Evolutionary conservation across 2,113 vertebrate genomes (phyloP).

Genomic region (Aptenodytes patagonicus): DNA sequence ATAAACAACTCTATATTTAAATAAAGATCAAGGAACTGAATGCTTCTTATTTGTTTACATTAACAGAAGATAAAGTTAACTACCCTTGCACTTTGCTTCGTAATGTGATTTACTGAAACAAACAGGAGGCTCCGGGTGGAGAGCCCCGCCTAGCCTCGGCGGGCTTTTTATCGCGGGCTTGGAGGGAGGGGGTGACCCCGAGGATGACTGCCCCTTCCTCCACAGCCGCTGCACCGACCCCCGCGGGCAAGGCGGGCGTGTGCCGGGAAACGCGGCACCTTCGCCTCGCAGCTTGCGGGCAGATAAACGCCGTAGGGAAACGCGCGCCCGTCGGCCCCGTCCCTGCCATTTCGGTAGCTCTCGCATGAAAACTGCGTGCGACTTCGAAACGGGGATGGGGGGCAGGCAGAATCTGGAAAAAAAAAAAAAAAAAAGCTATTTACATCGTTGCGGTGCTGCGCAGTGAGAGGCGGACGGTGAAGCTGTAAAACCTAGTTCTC

Average conservation of each 20-base stretch:
- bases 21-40: slow-evolving; percentile 73
- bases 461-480: not conserved
- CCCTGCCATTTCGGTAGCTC: not conserved
- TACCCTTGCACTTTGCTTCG: slow-evolving; percentile 11
- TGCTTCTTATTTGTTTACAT: slow-evolving; percentile 69
- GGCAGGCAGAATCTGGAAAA: too few species aligned
- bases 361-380: not conserved
- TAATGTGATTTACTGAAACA: slow-evolving; percentile 12
- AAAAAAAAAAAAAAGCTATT: not conserved
- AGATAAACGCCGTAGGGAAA: not conserved
- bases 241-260: not conserved
- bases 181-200: not conserved
- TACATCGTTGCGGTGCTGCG: fast-evolving
- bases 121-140: not conserved
- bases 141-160: not conserved
- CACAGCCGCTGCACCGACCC: not conserved
- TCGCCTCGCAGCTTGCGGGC: not conserved
- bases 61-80: slow-evolving; percentile 61
- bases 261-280: not conserved
- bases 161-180: not conserved
- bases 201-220: not conserved
- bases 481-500: not conserved
- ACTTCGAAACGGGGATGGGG: not conserved
- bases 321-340: not conserved
- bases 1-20: slow-evolving; percentile 82